Evolutionary conservation across 2,797 vertebrate species (phyloP), one percentile per base, ranked within the genome.

Genomic region (Denticeps clupeoides): DNA sequence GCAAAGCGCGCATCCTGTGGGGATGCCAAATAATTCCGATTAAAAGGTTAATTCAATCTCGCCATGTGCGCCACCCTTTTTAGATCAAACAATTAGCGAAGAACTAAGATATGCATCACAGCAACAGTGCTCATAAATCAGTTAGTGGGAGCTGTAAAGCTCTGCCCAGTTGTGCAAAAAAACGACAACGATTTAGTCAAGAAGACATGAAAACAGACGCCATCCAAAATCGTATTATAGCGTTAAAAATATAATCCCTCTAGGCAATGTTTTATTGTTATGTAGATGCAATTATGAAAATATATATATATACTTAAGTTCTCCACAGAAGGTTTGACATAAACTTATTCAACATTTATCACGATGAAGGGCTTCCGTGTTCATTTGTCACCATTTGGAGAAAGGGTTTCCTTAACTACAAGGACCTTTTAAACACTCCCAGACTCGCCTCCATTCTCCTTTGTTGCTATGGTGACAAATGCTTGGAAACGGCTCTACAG

Each of bases 401-500:
- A 45, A 58, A 49, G 24, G 16, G 29, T 29, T 35, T 54, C n/a
- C 19, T 48, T 49, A 45, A 51, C 31, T 43, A 33, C 41, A 56
- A 55, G 45, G 37, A 53, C 38, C 22, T 56, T 47, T 50, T 53
- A 25, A 51, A 47, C 35, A 45, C 16, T 19, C 47, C 13, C 21
- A 51, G 41, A 13, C 37, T 53, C 46, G 41, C 38, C 42, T 51
- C 58, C 45, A 48, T 53, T 56, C 64, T 32, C 23, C 29, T 51
- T 35, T 42, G 58, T 65, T 60, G 41, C 63, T 47, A 65, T 64
- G 56, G 55, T 51, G 47, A 68, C 59, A 46, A 58, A 64, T 41
- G 32, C 53, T 53, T 55, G 4, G 49, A 44, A 58, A 61, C 41
- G n/a, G 43, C 41, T 49, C 41, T 25, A 25, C 18, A 46, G 16